A percentile compares a stretch with the other conserved stretches of the same genome.
These are phyloP conservation scores for Terrapene triunguis DNA, from an alignment of 2,113 vertebrate species.

Conservation along the genomic window DNA sequence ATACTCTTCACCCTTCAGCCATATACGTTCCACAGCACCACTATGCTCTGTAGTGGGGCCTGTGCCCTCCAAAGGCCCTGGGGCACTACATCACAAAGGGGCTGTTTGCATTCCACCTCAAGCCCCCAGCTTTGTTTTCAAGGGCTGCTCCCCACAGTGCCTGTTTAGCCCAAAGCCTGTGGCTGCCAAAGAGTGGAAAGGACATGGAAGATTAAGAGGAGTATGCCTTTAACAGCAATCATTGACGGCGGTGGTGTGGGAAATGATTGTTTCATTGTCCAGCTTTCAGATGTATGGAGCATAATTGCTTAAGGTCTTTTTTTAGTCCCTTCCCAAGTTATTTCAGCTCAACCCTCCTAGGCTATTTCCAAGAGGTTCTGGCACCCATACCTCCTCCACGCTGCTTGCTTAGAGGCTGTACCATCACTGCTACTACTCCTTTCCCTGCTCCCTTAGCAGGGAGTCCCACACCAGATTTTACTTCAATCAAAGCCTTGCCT, in stretches of 20 bases:
- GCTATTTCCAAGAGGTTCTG: background rate
- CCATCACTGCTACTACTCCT: background rate
- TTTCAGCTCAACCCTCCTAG: background rate
- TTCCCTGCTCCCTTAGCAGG: background rate
- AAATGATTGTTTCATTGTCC: background rate
- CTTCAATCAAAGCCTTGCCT: background rate
- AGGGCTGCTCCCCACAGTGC: background rate
- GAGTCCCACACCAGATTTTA: background rate
- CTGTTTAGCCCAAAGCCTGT: background rate
- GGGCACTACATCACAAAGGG: background rate
- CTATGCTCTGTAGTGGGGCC: background rate
- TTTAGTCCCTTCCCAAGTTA: background rate
- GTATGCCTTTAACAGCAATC: background rate
- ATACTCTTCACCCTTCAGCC: background rate
- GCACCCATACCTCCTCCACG: background rate
- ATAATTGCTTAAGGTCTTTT: background rate
- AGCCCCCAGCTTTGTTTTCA: background rate
- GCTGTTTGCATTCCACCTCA: background rate
- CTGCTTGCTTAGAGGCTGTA: background rate
- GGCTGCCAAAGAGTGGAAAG: background rate
- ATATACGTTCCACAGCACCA: background rate
- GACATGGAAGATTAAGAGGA: background rate
- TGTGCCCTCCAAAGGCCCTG: background rate
- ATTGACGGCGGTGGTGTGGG: background rate
- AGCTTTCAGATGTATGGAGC: background rate